Evolutionary conservation across 2,888 invertebrate species (phyloP), one percentile per base, ranked within the genome.

Genomic region (Pollenia angustigena): DNA sequence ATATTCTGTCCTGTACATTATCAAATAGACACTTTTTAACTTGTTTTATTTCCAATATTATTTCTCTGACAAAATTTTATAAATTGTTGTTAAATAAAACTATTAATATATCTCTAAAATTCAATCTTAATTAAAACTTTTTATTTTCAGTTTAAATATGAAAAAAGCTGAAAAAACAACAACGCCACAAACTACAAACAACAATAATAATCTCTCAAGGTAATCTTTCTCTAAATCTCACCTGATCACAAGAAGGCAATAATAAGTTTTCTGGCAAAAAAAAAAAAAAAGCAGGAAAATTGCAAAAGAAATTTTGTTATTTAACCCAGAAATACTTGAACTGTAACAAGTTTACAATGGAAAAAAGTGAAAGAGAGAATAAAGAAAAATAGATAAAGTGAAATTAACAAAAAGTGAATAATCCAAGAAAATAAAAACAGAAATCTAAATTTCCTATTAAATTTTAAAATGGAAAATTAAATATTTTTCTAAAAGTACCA

Each of bases 201-300:
- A 52, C 0, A 40, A 60, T 8, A 56, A 54, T 66, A 42, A 48
- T 46, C 10, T 54, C 3, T 56, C 46, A 71, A 78, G 52, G 44
- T 40, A 40, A 71, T 42, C 3, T 78, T 56, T 0, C 18, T 4
- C 4, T 12, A 46, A 84, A 78, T 66, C 56, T 16, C 64, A 72
- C 58, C 83, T 83, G 83, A 32, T 72, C 44, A 72, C 71, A 32
- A 58, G 7, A n/a, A 74, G 16, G 32, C 18, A 56, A 32, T 12
- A 66, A 48, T 1, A 46, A 10, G 12, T 42, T 18, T 6, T 6
- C 10, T 50, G 23, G 32, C 32, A 32, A 32, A 0, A 48, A n/a
- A 12, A 44, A 32, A 23, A 52, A 74, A 40, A 14, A n/a, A n/a
- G n/a, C 40, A 40, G 40, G 68, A 11, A 40, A 56, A 64, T 23